Conservation (phyloP, 2,888 invertebrate genomes). For the Leucophenga maculata region DNA sequence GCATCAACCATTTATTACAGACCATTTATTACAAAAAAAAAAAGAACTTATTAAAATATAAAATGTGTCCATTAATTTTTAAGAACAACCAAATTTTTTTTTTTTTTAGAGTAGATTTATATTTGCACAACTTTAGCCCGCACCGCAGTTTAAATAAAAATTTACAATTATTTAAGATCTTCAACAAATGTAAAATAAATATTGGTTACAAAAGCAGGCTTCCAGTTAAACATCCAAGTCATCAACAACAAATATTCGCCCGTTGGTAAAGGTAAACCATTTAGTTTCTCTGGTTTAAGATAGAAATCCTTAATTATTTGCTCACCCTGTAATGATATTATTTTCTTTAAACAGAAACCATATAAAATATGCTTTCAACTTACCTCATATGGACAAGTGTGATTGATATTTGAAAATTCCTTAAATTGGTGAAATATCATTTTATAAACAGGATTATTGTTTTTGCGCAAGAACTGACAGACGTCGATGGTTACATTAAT, state of each 20-base stretch:
- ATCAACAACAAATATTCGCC: conserved; percentile 33
- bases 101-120: too few species aligned
- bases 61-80: too few species aligned
- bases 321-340: too few species aligned
- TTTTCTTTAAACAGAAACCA: too few species aligned
- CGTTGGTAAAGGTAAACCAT: conserved; percentile 37
- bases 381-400: conserved; percentile 31
- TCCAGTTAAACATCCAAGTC: conserved; percentile 11
- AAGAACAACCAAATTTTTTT: too few species aligned
- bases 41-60: too few species aligned
- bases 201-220: not conserved
- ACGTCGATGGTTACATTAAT: conserved; percentile 1
- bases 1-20: too few species aligned
- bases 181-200: not conserved
- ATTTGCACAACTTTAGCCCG: too few species aligned
- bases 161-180: too few species aligned
- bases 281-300: conserved; percentile 19
- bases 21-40: too few species aligned
- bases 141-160: too few species aligned
- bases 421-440: not conserved
- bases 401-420: not conserved
- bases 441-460: not conserved
- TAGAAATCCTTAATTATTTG: conserved; percentile 10
- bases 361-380: too few species aligned
- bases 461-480: not conserved